Evolutionary conservation across 2,113 vertebrate species (phyloP).

Genomic region (Lamprotornis superbus): DNA sequence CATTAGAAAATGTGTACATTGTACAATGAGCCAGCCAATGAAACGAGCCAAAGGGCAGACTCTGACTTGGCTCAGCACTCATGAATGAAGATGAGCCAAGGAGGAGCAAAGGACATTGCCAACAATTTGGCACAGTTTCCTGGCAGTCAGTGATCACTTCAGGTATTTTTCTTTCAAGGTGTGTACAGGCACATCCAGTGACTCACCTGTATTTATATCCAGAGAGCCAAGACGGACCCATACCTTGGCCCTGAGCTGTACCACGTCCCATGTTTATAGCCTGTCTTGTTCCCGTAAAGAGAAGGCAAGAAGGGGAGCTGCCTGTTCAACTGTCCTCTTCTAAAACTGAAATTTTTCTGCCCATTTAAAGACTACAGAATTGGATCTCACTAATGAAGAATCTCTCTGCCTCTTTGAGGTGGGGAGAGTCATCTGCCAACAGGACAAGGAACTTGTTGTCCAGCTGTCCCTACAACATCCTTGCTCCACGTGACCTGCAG

Average conservation of each 20-base stretch:
- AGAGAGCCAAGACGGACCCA: background rate
- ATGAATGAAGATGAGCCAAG: conserved; percentile 57
- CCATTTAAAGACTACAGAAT: background rate
- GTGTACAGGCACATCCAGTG: conserved; percentile 61
- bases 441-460: background rate
- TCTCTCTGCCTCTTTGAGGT: background rate
- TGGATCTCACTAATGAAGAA: background rate
- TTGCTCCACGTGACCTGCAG: background rate
- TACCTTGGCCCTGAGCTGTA: conserved; percentile 30
- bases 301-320: background rate
- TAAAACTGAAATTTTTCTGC: background rate
- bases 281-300: background rate
- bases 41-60: conserved; percentile 25
- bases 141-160: conserved; percentile 56
- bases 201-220: conserved; percentile 65
- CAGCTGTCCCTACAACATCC: background rate
- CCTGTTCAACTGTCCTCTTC: background rate
- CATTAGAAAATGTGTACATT: background rate
- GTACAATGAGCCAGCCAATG: conserved; percentile 4
- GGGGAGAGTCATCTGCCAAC: background rate
- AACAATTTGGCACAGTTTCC: conserved; percentile 41
- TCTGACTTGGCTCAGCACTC: conserved; percentile 29
- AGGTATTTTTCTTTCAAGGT: conserved; percentile 63
- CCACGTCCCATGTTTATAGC: background rate
- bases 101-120: conserved; percentile 58